These are phyloP conservation scores for Acanthornis magna DNA, from an alignment of 2,797 vertebrate species.

Conservation along the genomic window DNA sequence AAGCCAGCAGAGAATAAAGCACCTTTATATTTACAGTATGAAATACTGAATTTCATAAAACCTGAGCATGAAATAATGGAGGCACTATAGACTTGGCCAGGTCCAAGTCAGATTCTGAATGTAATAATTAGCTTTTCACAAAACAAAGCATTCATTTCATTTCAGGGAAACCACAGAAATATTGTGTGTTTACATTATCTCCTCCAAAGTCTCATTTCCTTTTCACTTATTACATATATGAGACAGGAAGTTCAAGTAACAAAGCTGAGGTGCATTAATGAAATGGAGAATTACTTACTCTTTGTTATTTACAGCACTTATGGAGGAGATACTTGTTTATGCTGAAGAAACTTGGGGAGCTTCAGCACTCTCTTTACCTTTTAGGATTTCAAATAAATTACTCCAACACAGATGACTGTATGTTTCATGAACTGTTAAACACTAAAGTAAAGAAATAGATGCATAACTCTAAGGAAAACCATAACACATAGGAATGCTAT, in stretches of 20 bases:
- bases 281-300: background rate
- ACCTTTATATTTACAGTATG: background rate
- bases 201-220: slow-evolving; percentile 53
- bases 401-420: background rate
- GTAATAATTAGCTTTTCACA: slow-evolving; percentile 15
- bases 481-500: background rate
- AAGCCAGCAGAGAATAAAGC: background rate
- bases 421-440: background rate
- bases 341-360: background rate
- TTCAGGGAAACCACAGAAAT: slow-evolving; percentile 58
- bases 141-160: slow-evolving; percentile 36
- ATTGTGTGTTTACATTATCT: slow-evolving; percentile 19
- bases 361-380: background rate
- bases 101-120: background rate
- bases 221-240: slow-evolving; percentile 19
- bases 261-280: slow-evolving; percentile 15
- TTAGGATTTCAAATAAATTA: background rate
- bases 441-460: background rate
- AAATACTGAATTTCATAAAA: slow-evolving; percentile 3
- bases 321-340: background rate
- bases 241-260: slow-evolving; percentile 39
- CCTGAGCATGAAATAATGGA: background rate
- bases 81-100: background rate
- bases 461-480: background rate
- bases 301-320: slow-evolving; percentile 13